A percentile compares a stretch with the other conserved stretches of the same genome.
phyloP scores from a whole-genome alignment of 1,140 invertebrate species.

The Drosophila busckii region DNA sequence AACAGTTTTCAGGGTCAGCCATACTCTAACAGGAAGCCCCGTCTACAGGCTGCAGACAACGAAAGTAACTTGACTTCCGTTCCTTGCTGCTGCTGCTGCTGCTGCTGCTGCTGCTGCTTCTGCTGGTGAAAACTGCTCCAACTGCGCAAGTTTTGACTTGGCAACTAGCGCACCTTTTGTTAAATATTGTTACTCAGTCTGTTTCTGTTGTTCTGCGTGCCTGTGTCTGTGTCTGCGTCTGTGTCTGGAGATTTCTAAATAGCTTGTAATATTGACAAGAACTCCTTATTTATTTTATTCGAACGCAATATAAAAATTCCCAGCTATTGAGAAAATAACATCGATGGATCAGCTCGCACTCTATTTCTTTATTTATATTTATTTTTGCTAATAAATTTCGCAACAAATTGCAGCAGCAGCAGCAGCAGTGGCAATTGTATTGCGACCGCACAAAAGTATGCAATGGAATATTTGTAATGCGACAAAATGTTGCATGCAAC shows the following conservation, averaged over 20 bases:
- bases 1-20: slow-evolving; percentile 63
- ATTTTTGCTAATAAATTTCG: slow-evolving; percentile 60
- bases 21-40: slow-evolving; percentile 18
- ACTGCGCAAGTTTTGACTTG: too few species aligned
- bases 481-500: slow-evolving; percentile 37
- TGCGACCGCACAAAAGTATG: slow-evolving; percentile 48
- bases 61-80: slow-evolving; percentile 70
- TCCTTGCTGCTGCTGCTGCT: slow-evolving; percentile 41
- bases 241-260: slow-evolving; percentile 5
- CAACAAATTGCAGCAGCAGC: slow-evolving; percentile 41
- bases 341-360: background rate
- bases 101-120: background rate
- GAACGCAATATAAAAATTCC: slow-evolving; percentile 67
- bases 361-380: background rate
- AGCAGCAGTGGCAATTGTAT: background rate
- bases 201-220: slow-evolving; percentile 3
- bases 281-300: slow-evolving; percentile 30
- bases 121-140: too few species aligned
- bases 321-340: slow-evolving; percentile 42
- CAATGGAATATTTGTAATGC: slow-evolving; percentile 61
- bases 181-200: slow-evolving; percentile 47
- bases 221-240: too few species aligned
- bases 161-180: slow-evolving; percentile 19
- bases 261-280: slow-evolving; percentile 47
- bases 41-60: slow-evolving; percentile 39